phyloP scores from a whole-genome alignment of 1,140 invertebrate species.

The Varroa destructor region DNA sequence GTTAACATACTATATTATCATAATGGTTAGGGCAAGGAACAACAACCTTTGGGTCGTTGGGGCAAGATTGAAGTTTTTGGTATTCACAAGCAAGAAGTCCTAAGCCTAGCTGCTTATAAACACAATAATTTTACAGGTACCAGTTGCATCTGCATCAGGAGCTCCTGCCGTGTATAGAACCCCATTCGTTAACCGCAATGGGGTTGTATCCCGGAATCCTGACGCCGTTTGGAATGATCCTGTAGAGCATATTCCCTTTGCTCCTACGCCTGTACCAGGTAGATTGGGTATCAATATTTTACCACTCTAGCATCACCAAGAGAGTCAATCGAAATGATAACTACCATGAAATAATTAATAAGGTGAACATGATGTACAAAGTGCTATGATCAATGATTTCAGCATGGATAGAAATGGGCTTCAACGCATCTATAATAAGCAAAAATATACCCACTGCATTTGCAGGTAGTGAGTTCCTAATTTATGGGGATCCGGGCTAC shows the following conservation, averaged over 20 bases:
- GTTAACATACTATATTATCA: too few relatives aligned
- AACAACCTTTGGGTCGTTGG: too few relatives aligned
- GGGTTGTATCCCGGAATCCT: slow-evolving; percentile 14
- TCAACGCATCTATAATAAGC: background rate
- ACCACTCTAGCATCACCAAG: too few relatives aligned
- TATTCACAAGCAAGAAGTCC: too few relatives aligned
- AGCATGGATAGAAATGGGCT: too few relatives aligned
- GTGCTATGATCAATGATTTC: too few relatives aligned
- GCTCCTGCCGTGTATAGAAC: background rate
- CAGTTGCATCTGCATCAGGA: background rate
- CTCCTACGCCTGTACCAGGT: slow-evolving; percentile 2
- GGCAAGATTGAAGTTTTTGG: too few relatives aligned
- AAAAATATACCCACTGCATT: background rate
- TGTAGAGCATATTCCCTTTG: background rate
- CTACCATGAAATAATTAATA: too few relatives aligned
- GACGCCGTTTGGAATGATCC: slow-evolving; percentile 26
- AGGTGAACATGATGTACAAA: too few relatives aligned
- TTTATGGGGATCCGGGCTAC: slow-evolving; percentile 22
- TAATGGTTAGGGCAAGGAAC: too few relatives aligned
- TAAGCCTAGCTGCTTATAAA: too few relatives aligned
- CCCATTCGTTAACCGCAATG: slow-evolving; percentile 19
- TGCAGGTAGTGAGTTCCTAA: slow-evolving; percentile 4
- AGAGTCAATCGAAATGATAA: too few relatives aligned
- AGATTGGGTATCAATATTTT: background rate
- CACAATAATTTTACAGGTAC: background rate